These are phyloP conservation scores for Pristionchus entomophagus DNA, from an alignment of 2,888 invertebrate species.

Conservation along the genomic window DNA sequence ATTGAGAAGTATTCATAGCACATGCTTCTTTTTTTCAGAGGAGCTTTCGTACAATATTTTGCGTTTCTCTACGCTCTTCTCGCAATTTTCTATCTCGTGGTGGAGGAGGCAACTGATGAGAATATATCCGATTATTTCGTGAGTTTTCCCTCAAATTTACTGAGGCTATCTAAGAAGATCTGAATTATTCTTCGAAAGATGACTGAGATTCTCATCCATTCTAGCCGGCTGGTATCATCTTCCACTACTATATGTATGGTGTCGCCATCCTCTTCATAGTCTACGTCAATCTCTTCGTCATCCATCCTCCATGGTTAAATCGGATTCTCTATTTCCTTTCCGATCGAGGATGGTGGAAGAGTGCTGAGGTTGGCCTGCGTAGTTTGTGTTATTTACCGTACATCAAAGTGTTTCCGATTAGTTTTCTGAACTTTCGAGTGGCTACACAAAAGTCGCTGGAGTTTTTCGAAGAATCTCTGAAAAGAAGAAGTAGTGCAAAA, in stretches of 20 bases:
- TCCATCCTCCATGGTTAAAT: constrained; percentile 38
- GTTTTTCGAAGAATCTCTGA: constrained; percentile 1
- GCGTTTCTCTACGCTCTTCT: constrained; percentile 3
- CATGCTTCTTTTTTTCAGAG: background rate
- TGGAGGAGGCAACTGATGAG: constrained; percentile 24
- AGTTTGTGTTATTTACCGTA: background rate
- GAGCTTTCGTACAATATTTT: background rate
- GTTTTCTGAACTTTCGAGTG: constrained; percentile 12
- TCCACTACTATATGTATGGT: constrained; percentile 44
- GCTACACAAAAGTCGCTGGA: background rate
- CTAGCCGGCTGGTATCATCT: constrained; percentile 19
- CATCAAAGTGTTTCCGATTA: background rate
- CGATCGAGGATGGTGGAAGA: background rate
- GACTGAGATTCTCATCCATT: background rate
- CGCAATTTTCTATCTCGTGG: background rate
- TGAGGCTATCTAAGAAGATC: too few relatives aligned
- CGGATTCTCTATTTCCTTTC: constrained; percentile 16
- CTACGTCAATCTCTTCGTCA: constrained; percentile 41
- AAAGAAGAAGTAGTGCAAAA: background rate
- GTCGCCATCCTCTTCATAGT: constrained; percentile 32
- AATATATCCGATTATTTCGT: background rate
- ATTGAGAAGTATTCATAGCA: background rate
- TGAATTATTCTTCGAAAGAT: too few relatives aligned
- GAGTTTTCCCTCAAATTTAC: too few relatives aligned
- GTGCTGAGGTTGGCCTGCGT: constrained; percentile 12